Evolutionary conservation across 2,888 invertebrate genomes (phyloP).

Genomic region (Drosophila vallismaia): DNA sequence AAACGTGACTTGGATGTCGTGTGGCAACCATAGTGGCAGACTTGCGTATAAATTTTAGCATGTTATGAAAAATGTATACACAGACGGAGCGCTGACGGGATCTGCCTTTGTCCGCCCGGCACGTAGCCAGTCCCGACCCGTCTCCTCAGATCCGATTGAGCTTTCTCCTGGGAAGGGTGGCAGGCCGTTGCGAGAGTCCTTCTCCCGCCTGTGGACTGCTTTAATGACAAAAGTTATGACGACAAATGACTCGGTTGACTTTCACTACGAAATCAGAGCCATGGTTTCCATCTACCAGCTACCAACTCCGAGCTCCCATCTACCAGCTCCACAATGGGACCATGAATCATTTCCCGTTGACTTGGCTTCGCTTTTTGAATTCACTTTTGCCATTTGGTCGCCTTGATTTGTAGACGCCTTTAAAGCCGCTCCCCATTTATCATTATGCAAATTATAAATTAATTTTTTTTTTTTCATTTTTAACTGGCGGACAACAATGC

Average conservation of each 20-base stretch:
- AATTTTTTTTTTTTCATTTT: constrained; percentile 41
- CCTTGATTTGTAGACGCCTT: constrained; percentile 44
- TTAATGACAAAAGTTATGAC: constrained; percentile 76
- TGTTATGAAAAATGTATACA: constrained; percentile 74
- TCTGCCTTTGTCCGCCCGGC: constrained; percentile 61
- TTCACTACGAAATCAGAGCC: constrained; percentile 70
- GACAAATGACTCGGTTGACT: constrained; percentile 77
- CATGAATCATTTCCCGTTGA: constrained; percentile 66
- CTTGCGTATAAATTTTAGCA: constrained; percentile 52
- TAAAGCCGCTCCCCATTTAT: constrained; percentile 49
- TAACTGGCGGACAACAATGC: constrained; percentile 31
- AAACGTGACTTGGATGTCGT: constrained; percentile 65
- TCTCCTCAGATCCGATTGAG: constrained; percentile 12
- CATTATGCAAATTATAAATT: constrained; percentile 72
- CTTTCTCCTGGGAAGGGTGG: constrained; percentile 1
- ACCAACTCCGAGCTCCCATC: too few relatives aligned
- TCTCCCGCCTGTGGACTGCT: constrained; percentile 14
- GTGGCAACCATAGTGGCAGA: constrained; percentile 14
- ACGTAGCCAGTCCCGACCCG: constrained; percentile 50
- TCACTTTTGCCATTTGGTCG: constrained; percentile 55
- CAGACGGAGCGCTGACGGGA: constrained; percentile 33
- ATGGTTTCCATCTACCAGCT: neutral
- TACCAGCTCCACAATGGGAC: constrained; percentile 55
- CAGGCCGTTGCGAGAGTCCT: constrained; percentile 9
- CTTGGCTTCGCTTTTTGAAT: constrained; percentile 45